These are phyloP conservation scores for Stigmatopora nigra DNA, from an alignment of 2,113 vertebrate genomes.

Conservation along the genomic window DNA sequence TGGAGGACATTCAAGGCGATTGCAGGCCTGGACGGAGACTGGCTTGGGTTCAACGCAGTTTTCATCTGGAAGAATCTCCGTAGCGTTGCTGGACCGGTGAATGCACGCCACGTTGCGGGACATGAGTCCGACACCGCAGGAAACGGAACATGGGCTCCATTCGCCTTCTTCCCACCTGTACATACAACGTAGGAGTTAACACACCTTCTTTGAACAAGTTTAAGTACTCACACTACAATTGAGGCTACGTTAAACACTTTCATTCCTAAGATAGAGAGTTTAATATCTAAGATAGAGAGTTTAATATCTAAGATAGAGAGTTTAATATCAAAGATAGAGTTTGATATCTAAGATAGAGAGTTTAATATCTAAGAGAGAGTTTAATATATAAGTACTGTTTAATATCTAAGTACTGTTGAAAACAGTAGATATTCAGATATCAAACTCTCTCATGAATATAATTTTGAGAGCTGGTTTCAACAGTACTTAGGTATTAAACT, in stretches of 20 bases:
- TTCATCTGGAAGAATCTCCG: constrained; percentile 71
- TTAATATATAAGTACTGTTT: too few species aligned
- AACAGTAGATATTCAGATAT: too few species aligned
- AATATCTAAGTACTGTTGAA: too few species aligned
- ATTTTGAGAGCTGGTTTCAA: too few species aligned
- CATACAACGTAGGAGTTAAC: not conserved
- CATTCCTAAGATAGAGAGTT: too few species aligned
- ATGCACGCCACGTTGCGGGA: constrained; percentile 81
- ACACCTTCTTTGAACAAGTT: not conserved
- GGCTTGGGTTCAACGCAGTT: constrained; percentile 81
- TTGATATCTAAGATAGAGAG: too few species aligned
- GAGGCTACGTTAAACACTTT: not conserved
- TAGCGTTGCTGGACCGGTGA: constrained; percentile 75
- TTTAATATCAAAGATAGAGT: too few species aligned
- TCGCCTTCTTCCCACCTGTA: constrained; percentile 84
- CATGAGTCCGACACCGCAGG: constrained; percentile 88
- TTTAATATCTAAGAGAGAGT: too few species aligned
- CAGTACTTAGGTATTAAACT: too few species aligned
- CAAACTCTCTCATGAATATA: too few species aligned
- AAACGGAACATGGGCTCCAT: constrained; percentile 88
- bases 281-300: too few species aligned
- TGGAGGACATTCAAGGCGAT: constrained; percentile 90
- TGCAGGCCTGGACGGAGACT: constrained; percentile 81
- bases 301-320: too few species aligned
- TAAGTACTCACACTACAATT: not conserved